Base-by-base conservation (phyloP, 2,113 vertebrate species). In the Clarias magur region DNA sequence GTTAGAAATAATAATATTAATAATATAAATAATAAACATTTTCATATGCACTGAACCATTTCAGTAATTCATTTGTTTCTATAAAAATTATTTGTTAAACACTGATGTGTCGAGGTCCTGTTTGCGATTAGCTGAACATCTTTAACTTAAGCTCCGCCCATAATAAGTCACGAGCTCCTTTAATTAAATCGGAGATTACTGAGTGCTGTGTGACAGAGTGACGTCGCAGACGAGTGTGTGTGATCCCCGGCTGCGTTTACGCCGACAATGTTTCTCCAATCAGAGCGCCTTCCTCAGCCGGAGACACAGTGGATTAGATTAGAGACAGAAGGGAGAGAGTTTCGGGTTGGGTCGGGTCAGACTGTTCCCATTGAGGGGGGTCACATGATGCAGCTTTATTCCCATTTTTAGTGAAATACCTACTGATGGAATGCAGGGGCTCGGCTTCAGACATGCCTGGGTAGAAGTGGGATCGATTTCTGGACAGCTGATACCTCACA, bases 401-500 rank as follows among this genome's bases (percentile, higher is more conserved):
- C 5, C 6, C 42, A 48, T 48, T 48, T 48, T 48, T 7, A 42
- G 42, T 48, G 42, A 48, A 48, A 48, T 48, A 48, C 42, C 85
- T 65, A 63, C 88, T 91, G 91, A 92, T 91, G 85, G 76, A 79
- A 73, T 73, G 63, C 42, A 87, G 79, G 67, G 72, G 30, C 65
- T 53, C 86, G 85, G 90, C 48, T 80, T 87, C 76, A 63, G 17
- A 89, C 84, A 86, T 84, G 80, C 80, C 83, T 53, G 76, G 80
- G 87, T 85, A 68, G 86, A 91, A 90, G 85, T 79, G 86, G 95
- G 95, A 96, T 96, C 95, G 93, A 97, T 96, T 94, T 93, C 88
- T 91, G 92, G 93, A 93, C 97, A 98, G 97, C 98, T 98, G 98
- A 96, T 93, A 94, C 92, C 57, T 25, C 17, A 19, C 19, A 16